A percentile compares a stretch with the other conserved stretches of the same genome.
phyloP scores from a whole-genome alignment of 1,140 invertebrate genomes.

The Drosophila fuyamai region DNA sequence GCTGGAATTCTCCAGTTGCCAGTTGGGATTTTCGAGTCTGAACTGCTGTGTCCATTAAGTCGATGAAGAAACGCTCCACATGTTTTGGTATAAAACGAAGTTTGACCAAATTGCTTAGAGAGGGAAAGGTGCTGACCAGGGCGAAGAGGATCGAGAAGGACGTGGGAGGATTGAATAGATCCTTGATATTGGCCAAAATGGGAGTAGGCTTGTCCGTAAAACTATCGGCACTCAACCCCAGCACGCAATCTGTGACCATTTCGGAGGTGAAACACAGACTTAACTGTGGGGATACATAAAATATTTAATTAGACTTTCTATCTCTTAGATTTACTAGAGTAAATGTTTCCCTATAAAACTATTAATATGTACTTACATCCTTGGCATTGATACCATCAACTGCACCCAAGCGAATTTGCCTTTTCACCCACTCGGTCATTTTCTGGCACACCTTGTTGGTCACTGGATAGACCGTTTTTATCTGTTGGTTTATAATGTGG shows the following conservation, averaged over 20 bases:
- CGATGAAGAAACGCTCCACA: slow-evolving; percentile 68
- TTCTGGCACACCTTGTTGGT: slow-evolving; percentile 64
- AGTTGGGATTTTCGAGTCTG: slow-evolving; percentile 54
- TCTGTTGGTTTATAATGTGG: slow-evolving; percentile 20
- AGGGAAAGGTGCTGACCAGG: slow-evolving; percentile 46
- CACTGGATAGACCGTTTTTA: slow-evolving; percentile 73
- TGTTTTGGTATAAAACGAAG: slow-evolving; percentile 53
- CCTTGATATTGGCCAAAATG: slow-evolving; percentile 45
- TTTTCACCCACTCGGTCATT: slow-evolving; percentile 53
- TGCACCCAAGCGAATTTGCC: slow-evolving; percentile 40
- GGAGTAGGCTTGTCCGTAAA: slow-evolving; percentile 65
- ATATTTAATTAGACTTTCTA: too few relatives aligned
- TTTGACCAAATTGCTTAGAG: slow-evolving; percentile 31
- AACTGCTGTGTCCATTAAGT: slow-evolving; percentile 67
- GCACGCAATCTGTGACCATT: slow-evolving; percentile 85
- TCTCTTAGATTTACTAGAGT: too few relatives aligned
- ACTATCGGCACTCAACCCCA: slow-evolving; percentile 84
- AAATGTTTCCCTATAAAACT: too few relatives aligned
- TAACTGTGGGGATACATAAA: slow-evolving; percentile 29
- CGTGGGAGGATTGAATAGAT: slow-evolving; percentile 43
- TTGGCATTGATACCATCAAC: slow-evolving; percentile 57
- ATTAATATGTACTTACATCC: slow-evolving; percentile 45
- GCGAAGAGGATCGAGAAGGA: slow-evolving; percentile 40
- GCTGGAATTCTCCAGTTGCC: slow-evolving; percentile 31
- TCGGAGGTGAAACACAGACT: slow-evolving; percentile 85